A percentile compares a stretch with the other conserved stretches of the same genome.
phyloP scores from a whole-genome alignment of 2,113 vertebrate species.

The Chunga burmeisteri region DNA sequence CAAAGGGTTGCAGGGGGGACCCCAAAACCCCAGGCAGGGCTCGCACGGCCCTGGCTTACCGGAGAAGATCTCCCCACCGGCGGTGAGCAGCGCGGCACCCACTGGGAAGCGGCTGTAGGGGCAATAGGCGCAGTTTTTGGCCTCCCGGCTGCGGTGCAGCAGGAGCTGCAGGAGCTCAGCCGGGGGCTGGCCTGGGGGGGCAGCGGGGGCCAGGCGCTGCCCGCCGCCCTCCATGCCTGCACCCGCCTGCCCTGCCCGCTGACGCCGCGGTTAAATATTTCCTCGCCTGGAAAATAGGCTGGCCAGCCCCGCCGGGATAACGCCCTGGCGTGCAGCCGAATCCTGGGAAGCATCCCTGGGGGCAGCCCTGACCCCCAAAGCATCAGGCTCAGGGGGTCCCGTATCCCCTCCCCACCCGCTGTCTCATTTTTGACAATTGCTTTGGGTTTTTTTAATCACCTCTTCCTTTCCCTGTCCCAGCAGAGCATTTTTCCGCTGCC shows the following conservation, averaged over 20 bases:
- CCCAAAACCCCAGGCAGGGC: neutral
- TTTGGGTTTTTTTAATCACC: neutral
- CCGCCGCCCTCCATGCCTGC: conserved; percentile 6
- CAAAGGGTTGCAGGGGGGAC: neutral
- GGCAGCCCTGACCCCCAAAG: neutral
- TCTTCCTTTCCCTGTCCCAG: neutral
- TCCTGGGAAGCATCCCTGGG: neutral
- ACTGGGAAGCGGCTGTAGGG: conserved; percentile 91
- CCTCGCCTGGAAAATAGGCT: conserved; percentile 21
- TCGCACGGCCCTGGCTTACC: conserved; percentile 66
- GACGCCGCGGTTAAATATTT: conserved; percentile 51
- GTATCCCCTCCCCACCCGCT: fast-evolving
- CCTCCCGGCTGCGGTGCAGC: conserved; percentile 78
- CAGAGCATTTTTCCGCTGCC: fast-evolving
- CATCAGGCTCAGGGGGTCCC: neutral
- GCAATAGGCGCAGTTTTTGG: conserved; percentile 85
- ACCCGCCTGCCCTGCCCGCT: neutral
- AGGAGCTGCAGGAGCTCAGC: conserved; percentile 69
- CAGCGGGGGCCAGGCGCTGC: neutral
- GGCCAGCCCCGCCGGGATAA: neutral
- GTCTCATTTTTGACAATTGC: neutral
- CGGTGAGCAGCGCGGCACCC: conserved; percentile 86
- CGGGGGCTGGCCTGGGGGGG: neutral
- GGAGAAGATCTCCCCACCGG: conserved; percentile 82
- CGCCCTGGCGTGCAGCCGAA: neutral